Percentiles rank a stretch among this genome's conserved stretches.
These are phyloP conservation scores for Phoeniculus purpureus DNA, from an alignment of 2,797 vertebrate genomes.

Conservation along the genomic window DNA sequence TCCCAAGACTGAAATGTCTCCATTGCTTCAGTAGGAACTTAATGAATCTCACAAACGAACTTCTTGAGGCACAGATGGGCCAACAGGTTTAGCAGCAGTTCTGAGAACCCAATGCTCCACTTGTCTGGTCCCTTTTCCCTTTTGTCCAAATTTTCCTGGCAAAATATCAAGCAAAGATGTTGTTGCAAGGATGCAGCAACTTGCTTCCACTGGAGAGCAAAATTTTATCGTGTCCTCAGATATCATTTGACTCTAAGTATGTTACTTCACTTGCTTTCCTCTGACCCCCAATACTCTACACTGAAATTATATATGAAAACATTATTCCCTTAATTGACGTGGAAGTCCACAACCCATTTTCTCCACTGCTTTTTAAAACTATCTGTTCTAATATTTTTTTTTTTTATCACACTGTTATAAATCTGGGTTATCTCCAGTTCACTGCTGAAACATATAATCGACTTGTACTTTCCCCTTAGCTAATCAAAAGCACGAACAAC, in stretches of 20 bases:
- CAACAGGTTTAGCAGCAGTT: not conserved
- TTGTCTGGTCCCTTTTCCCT: not conserved
- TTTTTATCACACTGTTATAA: constrained; percentile 16
- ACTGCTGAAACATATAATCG: not conserved
- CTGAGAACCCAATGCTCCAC: not conserved
- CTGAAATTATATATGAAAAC: constrained; percentile 15
- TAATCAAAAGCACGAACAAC: not conserved
- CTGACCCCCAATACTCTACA: constrained; percentile 2
- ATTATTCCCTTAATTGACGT: not conserved
- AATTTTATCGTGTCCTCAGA: not conserved
- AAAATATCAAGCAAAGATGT: constrained; percentile 10
- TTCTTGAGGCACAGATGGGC: not conserved
- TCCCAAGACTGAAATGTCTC: not conserved
- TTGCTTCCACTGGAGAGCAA: not conserved
- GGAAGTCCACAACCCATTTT: not conserved
- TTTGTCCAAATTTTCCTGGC: not conserved
- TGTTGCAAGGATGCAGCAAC: not conserved
- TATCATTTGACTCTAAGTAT: not conserved
- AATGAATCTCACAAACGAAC: not conserved
- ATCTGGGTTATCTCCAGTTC: not conserved
- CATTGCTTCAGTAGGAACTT: not conserved
- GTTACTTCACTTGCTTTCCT: not conserved
- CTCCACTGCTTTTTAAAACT: not conserved
- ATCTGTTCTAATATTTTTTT: not conserved
- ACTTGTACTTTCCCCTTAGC: not conserved